Evolutionary conservation across 2,888 invertebrate genomes (phyloP), one percentile per base, ranked within the genome.

Genomic region (Heliconius charithonia): DNA sequence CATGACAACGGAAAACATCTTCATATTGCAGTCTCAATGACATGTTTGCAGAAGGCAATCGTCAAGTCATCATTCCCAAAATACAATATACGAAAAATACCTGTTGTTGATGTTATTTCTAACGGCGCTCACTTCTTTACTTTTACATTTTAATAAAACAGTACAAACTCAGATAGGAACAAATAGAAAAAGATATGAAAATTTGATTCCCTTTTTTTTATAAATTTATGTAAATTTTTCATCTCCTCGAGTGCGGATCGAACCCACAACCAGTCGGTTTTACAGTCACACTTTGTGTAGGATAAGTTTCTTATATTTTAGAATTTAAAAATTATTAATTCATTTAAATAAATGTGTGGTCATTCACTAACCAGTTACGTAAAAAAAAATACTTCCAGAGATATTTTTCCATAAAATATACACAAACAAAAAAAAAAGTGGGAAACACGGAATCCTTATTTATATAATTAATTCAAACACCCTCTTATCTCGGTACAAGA

Each of bases 401-500:
- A 67, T 10, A 69, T 25, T 25, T 7, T 69, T 69, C 69, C 13
- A 25, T 25, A 69, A n/a, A 41, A 69, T 16, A 25, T 16, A 16
- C 41, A 41, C 13, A 6, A 41, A n/a, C n/a, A n/a, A n/a, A n/a
- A 69, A 32, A 27, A 45, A 27, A 63, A 41, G 2, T 22, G 12
- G 29, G 6, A 3, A 27, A 45, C 63, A 66, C 56, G 67, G 59
- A 75, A 72, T 76, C 78, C 65, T 75, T 76, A 67, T 80, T 75
- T 73, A 62, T 74, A 69, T 77, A 79, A 77, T 77, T 79, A 77
- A 79, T 79, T 77, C 79, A 72, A 65, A 22, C 78, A 51, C 51
- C 72, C 62, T 56, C 74, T 80, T 82, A 82, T 81, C 81, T 80
- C 73, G 45, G 65, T 81, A 82, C 83, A 81, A 83, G 82, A 79